Base-by-base conservation (phyloP, 2,113 vertebrate genomes). In the Zosterops japonicus region DNA sequence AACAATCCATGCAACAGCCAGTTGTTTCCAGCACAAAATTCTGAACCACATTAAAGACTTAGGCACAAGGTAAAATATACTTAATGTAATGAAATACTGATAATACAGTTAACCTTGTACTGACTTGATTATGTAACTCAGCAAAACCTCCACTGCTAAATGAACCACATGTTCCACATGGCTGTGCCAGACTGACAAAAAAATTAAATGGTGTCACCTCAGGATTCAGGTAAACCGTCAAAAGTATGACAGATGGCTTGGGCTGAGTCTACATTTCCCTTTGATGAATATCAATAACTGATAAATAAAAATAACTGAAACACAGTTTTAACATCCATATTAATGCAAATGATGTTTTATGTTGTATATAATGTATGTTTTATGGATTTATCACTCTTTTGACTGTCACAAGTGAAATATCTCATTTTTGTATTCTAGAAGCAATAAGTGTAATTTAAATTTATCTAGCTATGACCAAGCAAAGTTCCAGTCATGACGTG, bases 301-400 rank as follows among this genome's bases (percentile, higher is more conserved):
- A 63, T 25, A 71, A 82, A 59, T 44, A 80, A 82, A 82, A 85
- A 70, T 4, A 76, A 50, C 16, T 24, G 6, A 83, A 87, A 35
- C 11, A 47, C 4, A 42, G 21, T 31, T 90, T 69, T 35, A 89
- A 61, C 36, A 61, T 19, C 12, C 6, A 27, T 36, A 52, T 69
- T 68, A 89, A 61, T 75, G 47, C 12, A 72, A 89, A 71, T 35
- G 6, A 81, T 18, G 31, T 36, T 36, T 36, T 36, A 36, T 36
- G 36, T 36, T 36, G 36, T 36, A 36, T 36, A 36, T 36, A 36
- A 36, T 36, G 8, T 36, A 36, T 42, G 6, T 55, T 81, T 68
- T 65, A 92, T 39, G 41, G 59, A 83, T 92, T 94, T 81, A 78
- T 81, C 18, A 75, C 35, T 57, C 85, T 83, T 89, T 85, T 83